phyloP scores from a whole-genome alignment of 1,140 invertebrate genomes.

The Bursaphelenchus mucronatus region DNA sequence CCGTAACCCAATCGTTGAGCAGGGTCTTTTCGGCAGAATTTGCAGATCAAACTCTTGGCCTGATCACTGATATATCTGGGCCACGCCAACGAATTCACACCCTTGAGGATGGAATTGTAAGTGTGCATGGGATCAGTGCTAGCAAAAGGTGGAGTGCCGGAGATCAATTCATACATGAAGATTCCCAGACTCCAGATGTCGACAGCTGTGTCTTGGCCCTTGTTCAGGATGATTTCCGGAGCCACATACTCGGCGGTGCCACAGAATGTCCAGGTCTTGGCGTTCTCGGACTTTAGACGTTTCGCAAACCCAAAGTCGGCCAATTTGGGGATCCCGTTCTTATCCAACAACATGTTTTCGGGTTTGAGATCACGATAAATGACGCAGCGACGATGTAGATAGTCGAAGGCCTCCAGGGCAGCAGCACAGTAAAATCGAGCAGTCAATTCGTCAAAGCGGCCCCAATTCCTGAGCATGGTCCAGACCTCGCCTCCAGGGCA shows the following conservation, averaged over 20 bases:
- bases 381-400: conserved; percentile 39
- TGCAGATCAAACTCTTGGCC: conserved; percentile 49
- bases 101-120: conserved; percentile 96
- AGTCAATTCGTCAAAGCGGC: conserved; percentile 71
- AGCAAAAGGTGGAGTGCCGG: conserved; percentile 76
- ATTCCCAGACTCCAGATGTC: conserved; percentile 46
- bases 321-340: conserved; percentile 42
- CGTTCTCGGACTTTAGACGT: conserved; percentile 36
- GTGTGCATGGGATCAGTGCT: conserved; percentile 96
- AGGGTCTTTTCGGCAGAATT: conserved; percentile 53
- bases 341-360: conserved; percentile 47
- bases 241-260: conserved; percentile 62
- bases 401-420: conserved; percentile 47
- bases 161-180: conserved; percentile 47
- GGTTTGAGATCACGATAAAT: conserved; percentile 47
- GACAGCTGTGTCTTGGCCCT: conserved; percentile 85
- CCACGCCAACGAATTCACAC: conserved; percentile 77
- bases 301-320: conserved; percentile 49
- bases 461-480: conserved; percentile 56
- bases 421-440: conserved; percentile 52
- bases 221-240: conserved; percentile 75
- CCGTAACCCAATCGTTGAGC: conserved; percentile 57
- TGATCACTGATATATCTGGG: conserved; percentile 52
- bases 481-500: conserved; percentile 52
- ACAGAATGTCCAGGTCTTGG: conserved; percentile 45